phyloP scores from a whole-genome alignment of 2,888 invertebrate species.

The Eutolmus rufibarbis region DNA sequence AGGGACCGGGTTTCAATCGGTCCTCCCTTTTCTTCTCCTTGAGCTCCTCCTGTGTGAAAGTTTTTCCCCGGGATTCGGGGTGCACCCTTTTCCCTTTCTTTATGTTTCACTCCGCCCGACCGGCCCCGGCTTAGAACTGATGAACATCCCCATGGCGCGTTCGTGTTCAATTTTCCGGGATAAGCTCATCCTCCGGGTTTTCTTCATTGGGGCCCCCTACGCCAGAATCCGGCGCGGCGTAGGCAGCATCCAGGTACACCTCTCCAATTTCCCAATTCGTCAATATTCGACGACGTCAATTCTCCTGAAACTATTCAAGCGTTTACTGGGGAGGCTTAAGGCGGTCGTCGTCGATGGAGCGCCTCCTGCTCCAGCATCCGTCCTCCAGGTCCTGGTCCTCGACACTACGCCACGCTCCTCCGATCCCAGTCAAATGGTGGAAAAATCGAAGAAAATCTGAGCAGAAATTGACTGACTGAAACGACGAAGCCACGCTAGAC shows the following conservation, averaged over 20 bases:
- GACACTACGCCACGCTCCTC: not conserved
- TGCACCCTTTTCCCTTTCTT: not conserved
- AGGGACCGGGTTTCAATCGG: not conserved
- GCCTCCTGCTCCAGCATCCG: not conserved
- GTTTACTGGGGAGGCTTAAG: conserved; percentile 11
- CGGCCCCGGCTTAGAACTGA: not conserved
- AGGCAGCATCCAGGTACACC: conserved; percentile 1
- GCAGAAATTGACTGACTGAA: conserved; percentile 23
- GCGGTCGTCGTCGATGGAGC: not conserved
- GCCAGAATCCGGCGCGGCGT: not conserved
- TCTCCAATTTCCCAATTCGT: conserved; percentile 24
- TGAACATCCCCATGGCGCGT: conserved; percentile 34
- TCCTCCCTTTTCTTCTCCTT: not conserved
- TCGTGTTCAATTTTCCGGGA: conserved; percentile 38
- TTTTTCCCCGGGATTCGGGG: not conserved
- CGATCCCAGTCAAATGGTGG: conserved; percentile 3
- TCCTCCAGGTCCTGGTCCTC: not conserved
- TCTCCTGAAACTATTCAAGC: conserved; percentile 24
- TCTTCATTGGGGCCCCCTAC: not conserved
- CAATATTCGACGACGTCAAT: conserved; percentile 30
- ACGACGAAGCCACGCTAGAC: not conserved
- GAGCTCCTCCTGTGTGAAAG: not conserved
- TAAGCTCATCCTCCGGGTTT: conserved; percentile 17
- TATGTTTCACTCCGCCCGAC: not conserved
- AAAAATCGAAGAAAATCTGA: conserved; percentile 36